Conservation (phyloP, 2,888 invertebrate species). For the Hoplodrina ambigua region DNA sequence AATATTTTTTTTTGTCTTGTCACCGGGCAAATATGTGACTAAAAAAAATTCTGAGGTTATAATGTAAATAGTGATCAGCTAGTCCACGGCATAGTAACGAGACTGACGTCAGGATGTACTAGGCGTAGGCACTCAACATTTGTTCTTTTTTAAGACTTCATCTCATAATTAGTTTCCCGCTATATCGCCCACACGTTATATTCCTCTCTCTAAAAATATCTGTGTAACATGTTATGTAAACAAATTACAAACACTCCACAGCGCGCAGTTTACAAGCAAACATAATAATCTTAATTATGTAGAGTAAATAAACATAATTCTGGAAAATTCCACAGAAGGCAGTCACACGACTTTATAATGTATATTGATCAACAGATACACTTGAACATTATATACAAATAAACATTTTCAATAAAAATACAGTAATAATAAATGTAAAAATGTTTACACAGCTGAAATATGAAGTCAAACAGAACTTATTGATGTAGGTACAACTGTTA, state of each 20-base stretch:
- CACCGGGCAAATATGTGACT: no score
- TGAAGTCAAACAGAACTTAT: not conserved
- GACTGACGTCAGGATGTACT: no score
- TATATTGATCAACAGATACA: conserved; percentile 8
- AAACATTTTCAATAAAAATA: conserved; percentile 1
- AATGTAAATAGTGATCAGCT: no score
- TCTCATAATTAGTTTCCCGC: not conserved
- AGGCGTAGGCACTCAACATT: not conserved
- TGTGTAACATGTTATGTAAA: not conserved
- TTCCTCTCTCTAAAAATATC: not conserved
- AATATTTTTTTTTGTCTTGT: no score
- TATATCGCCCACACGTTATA: not conserved
- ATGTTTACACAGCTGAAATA: not conserved
- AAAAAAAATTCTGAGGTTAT: no score
- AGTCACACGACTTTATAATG: conserved; percentile 14
- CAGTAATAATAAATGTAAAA: not conserved
- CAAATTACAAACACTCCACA: not conserved
- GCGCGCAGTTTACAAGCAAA: conserved; percentile 7
- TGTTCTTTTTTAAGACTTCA: not conserved
- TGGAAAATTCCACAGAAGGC: conserved; percentile 14
- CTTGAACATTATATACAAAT: conserved; percentile 21
- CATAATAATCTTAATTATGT: conserved; percentile 5
- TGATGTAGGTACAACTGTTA: not conserved
- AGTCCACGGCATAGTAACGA: no score
- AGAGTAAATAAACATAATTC: conserved; percentile 20